Evolutionary conservation across 1,140 invertebrate genomes (phyloP), one percentile per base, ranked within the genome.

Genomic region (Carcinoscorpius rotundicauda): DNA sequence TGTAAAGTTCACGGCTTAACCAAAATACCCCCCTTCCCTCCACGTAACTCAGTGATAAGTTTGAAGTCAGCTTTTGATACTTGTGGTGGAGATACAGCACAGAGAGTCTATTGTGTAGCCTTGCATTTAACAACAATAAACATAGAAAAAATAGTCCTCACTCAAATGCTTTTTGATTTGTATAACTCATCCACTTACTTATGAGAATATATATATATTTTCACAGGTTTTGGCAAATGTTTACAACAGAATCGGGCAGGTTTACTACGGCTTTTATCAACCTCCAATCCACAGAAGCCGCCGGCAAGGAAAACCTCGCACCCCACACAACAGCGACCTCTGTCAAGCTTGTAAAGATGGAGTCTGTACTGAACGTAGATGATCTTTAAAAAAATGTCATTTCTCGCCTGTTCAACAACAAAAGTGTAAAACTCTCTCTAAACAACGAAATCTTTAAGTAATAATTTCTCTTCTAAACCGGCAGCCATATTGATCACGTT

Each of bases 291-390:
- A 77, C 49, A 75, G 76, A 59, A 75, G 76, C 61, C 67, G 79
- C 60, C 73, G 79, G 61, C 72, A 76, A 50, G 79, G 80, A 8
- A 81, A 80, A 71, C 79, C 79, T 49, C 69, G 75, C 51, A 78
- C 76, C 64, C 78, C 78, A 55, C 80, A 81, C 65, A 78, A 81
- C 67, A 72, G 74, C 1, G 71, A 75, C 49, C 71, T 78, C 52
- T 81, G 80, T 66, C 80, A 81, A 68, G 80, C 80, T 0, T 81
- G 80, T 66, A 74, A 76, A 66, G 78, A 81, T 63, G 78, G 79
- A 9, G 70, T 80, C 5, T 80, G 79, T 69, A 62, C 69, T 5
- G 62, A 68, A n/a, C 57, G 70, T 29, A 64, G 62, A 52, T 65
- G 58, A 56, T 55, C 29, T 29, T 29, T 29, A 29, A 29, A 29